Conservation (phyloP, 2,797 vertebrate genomes). For the Dendrocincla fuliginosa region DNA sequence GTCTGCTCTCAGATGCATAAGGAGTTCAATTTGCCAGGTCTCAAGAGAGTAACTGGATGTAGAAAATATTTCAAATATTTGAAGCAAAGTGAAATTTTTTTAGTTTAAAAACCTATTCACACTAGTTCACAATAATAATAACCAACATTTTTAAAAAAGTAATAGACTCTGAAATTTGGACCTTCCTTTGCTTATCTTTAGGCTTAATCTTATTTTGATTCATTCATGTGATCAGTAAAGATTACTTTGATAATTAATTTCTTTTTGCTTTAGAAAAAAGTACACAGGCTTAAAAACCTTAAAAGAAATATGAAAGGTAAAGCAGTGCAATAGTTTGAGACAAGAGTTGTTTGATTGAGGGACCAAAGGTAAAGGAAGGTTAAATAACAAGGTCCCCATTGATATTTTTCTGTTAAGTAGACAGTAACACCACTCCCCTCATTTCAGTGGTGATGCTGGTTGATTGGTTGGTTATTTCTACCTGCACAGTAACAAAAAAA, state of each 20-base stretch:
- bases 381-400: not conserved
- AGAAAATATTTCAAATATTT: not conserved
- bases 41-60: not conserved
- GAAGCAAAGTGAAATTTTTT: not conserved
- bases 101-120: not conserved
- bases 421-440: not conserved
- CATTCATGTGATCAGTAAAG: not conserved
- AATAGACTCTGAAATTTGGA: not conserved
- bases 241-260: not conserved
- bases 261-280: not conserved
- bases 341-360: not conserved
- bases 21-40: not conserved
- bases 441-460: not conserved
- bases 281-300: not conserved
- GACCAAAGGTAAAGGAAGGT: not conserved
- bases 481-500: not conserved
- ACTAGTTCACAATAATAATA: not conserved
- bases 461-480: not conserved
- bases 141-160: accelerated
- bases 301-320: not conserved
- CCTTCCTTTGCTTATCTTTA: not conserved
- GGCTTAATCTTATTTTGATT: not conserved
- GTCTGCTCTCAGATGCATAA: not conserved
- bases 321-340: not conserved
- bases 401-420: not conserved